Percentiles rank a stretch among this genome's conserved stretches.
Evolutionary conservation across 2,888 invertebrate genomes (phyloP).

Genomic region (Liodrosophila aerea): DNA sequence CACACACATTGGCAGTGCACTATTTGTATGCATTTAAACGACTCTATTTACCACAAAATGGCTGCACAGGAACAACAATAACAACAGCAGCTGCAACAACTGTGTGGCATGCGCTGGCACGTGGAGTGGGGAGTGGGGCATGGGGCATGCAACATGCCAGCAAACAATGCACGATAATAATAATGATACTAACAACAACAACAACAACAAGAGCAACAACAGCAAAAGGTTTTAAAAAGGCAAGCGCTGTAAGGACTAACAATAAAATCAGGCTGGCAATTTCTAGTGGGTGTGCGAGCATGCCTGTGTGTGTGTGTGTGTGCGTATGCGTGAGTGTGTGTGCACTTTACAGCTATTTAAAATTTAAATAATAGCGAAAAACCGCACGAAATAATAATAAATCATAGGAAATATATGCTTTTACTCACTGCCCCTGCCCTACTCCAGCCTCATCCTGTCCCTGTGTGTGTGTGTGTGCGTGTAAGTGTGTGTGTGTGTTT

Average conservation of each 20-base stretch:
- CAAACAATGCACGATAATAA: conserved; percentile 76
- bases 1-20: conserved; percentile 16
- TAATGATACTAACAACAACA: conserved; percentile 47
- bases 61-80: conserved; percentile 45
- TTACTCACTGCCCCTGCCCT: conserved; percentile 17
- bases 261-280: conserved; percentile 52
- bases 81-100: conserved; percentile 17
- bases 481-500: conserved; percentile 29
- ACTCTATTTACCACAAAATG: conserved; percentile 78
- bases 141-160: conserved; percentile 55
- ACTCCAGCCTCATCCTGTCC: conserved; percentile 5
- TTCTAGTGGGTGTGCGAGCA: conserved; percentile 56
- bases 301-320: conserved; percentile 22
- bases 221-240: conserved; percentile 46
- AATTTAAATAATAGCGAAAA: conserved; percentile 76
- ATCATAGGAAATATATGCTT: conserved; percentile 64
- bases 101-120: conserved; percentile 6
- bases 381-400: conserved; percentile 76
- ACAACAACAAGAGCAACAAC: conserved; percentile 16
- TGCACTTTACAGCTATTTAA: conserved; percentile 75
- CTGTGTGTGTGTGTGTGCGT: conserved; percentile 21
- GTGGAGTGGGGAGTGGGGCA: too few relatives aligned
- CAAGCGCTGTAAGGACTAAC: conserved; percentile 55
- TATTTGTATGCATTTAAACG: conserved; percentile 78
- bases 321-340: conserved; percentile 24